Conservation (phyloP, 2,113 vertebrate species). For the Alethe castanea region DNA sequence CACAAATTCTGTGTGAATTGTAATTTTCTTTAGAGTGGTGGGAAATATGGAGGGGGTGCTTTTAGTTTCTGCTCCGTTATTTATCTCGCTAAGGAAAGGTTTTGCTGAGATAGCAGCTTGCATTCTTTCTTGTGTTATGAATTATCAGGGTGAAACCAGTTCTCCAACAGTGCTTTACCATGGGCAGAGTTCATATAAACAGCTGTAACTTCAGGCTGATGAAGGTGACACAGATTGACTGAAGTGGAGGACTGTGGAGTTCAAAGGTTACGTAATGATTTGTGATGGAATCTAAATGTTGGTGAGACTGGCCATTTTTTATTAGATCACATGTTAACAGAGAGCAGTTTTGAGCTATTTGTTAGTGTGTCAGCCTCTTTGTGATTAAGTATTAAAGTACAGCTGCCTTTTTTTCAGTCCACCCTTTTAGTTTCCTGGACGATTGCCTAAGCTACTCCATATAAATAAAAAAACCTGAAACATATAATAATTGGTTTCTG, state of each 20-base stretch:
- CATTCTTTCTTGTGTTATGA: neutral
- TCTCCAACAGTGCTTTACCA: neutral
- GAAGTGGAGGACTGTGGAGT: neutral
- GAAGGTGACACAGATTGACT: neutral
- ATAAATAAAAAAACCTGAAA: neutral
- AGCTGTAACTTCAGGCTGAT: neutral
- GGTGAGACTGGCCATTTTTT: neutral
- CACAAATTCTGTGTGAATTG: neutral
- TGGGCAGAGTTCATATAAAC: neutral
- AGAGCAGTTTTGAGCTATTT: neutral
- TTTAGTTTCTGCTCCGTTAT: neutral
- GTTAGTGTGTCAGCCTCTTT: neutral
- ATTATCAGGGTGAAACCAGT: neutral
- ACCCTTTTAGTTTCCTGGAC: neutral
- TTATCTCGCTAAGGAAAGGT: neutral
- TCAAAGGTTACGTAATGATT: neutral
- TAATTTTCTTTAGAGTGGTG: neutral
- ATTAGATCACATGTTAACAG: neutral
- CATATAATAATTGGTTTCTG: neutral
- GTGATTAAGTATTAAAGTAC: neutral
- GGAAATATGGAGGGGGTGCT: accelerated
- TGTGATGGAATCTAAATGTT: neutral
- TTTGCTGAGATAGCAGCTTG: neutral
- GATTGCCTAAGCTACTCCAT: neutral
- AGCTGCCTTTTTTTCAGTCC: neutral